phyloP scores from a whole-genome alignment of 2,888 invertebrate genomes.

The Oxytorus armatus region DNA sequence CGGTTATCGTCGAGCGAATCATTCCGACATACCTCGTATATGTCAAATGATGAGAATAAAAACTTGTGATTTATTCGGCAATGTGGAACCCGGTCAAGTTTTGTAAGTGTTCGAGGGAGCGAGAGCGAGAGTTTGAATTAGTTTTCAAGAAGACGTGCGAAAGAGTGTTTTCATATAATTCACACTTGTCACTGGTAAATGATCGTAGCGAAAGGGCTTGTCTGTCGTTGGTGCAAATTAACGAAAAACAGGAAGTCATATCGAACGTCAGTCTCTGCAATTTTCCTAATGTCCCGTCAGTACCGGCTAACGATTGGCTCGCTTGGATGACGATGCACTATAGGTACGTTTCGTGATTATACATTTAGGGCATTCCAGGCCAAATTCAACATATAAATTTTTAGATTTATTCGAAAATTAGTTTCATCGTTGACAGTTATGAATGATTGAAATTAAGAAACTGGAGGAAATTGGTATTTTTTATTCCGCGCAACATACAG shows the following conservation, averaged over 20 bases:
- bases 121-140: not conserved
- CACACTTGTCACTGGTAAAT: constrained; percentile 4
- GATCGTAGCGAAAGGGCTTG: constrained; percentile 85
- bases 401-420: not conserved
- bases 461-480: not conserved
- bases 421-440: not conserved
- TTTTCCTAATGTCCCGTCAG: constrained; percentile 86
- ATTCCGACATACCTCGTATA: constrained; percentile 76
- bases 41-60: constrained; percentile 72
- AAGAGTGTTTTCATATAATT: constrained; percentile 6
- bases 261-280: constrained; percentile 82
- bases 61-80: constrained; percentile 79
- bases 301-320: constrained; percentile 86
- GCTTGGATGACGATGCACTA: constrained; percentile 87
- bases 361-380: not conserved
- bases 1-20: constrained; percentile 67
- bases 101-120: constrained; percentile 49
- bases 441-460: too few relatives aligned
- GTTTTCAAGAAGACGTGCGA: not conserved
- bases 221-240: constrained; percentile 85
- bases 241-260: constrained; percentile 75
- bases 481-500: too few relatives aligned
- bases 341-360: constrained; percentile 81
- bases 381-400: not conserved
- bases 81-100: constrained; percentile 72